These are phyloP conservation scores for Apis laboriosa DNA, from an alignment of 1,140 invertebrate species.

Conservation along the genomic window DNA sequence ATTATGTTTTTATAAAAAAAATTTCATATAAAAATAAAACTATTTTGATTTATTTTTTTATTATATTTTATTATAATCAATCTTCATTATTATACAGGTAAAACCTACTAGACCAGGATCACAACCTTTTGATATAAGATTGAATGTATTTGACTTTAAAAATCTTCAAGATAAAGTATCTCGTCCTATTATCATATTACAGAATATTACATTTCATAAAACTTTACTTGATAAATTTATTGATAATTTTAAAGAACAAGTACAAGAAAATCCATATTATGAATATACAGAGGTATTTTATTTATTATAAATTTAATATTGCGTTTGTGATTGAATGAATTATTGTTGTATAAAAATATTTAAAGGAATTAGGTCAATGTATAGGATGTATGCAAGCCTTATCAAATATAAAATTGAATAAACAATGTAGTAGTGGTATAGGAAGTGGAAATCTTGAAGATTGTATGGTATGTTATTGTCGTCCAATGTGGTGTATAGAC, in stretches of 20 bases:
- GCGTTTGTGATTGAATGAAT: background rate
- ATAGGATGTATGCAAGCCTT: constrained; percentile 92
- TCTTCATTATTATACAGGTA: constrained; percentile 76
- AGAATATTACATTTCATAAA: constrained; percentile 90
- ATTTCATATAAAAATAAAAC: background rate
- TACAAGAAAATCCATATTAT: constrained; percentile 87
- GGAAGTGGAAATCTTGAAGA: constrained; percentile 75
- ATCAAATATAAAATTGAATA: constrained; percentile 91
- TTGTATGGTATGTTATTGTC: constrained; percentile 86
- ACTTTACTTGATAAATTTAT: constrained; percentile 92
- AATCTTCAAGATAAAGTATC: constrained; percentile 89
- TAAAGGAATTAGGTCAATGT: constrained; percentile 89
- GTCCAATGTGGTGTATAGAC: constrained; percentile 94
- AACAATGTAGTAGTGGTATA: constrained; percentile 84
- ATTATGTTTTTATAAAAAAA: background rate
- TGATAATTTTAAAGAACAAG: constrained; percentile 89
- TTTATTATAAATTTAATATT: constrained; percentile 16
- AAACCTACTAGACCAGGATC: constrained; percentile 83
- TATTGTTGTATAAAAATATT: constrained; percentile 44
- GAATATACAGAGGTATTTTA: constrained; percentile 84
- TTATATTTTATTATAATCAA: too few species aligned
- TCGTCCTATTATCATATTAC: constrained; percentile 87
- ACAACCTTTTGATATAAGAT: constrained; percentile 85
- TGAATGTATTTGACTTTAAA: constrained; percentile 89
- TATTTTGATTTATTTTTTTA: background rate